Percentiles rank a stretch among this genome's conserved stretches.
Conservation (phyloP, 2,113 vertebrate species). For the Dasyurus viverrinus region DNA sequence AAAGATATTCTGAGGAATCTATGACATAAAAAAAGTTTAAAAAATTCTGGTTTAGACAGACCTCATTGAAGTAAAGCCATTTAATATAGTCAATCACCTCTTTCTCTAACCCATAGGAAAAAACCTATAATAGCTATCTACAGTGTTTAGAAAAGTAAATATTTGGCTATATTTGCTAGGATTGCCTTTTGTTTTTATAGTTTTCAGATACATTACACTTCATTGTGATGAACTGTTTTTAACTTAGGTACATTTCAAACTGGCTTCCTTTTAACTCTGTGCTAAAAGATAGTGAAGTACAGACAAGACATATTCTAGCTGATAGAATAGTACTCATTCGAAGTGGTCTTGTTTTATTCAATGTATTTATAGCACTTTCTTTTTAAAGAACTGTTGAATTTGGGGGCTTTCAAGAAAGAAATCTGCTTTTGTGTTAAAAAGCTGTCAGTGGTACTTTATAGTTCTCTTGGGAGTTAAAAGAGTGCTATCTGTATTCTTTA, state of each 20-base stretch:
- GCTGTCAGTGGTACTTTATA: constrained; percentile 34
- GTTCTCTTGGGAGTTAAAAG: constrained; percentile 42
- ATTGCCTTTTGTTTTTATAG: background rate
- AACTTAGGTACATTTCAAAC: background rate
- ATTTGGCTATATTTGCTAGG: background rate
- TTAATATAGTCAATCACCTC: background rate
- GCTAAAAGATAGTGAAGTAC: background rate
- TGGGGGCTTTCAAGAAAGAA: constrained; percentile 54
- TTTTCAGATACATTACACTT: background rate
- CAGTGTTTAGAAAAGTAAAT: background rate
- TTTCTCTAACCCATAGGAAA: background rate
- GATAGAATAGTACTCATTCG: constrained; percentile 17
- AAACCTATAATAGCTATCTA: background rate
- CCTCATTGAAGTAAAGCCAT: background rate
- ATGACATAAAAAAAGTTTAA: constrained; percentile 21
- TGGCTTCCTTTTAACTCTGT: constrained; percentile 45
- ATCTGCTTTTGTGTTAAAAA: constrained; percentile 51
- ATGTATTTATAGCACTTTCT: background rate
- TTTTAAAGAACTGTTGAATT: constrained; percentile 45
- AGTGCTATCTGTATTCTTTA: constrained; percentile 58
- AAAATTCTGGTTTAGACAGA: background rate
- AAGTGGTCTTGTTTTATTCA: constrained; percentile 30
- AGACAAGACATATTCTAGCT: background rate
- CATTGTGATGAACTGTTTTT: background rate
- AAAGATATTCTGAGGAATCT: background rate